A percentile compares a stretch with the other conserved stretches of the same genome.
Evolutionary conservation across 2,113 vertebrate genomes (phyloP).

Genomic region (Macrotis lagotis): DNA sequence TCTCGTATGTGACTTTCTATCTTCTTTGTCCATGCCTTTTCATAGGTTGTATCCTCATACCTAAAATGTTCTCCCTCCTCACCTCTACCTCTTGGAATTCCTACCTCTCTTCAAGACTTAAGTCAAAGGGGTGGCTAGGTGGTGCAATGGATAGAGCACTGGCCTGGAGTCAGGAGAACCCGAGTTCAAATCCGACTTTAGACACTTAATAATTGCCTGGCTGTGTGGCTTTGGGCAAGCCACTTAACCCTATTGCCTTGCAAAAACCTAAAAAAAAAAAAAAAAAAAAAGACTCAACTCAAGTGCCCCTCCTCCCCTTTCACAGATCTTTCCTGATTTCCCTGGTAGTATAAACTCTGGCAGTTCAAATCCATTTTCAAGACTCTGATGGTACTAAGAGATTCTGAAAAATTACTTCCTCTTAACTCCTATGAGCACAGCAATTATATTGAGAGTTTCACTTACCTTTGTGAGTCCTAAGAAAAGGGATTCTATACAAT

Average conservation of each 20-base stretch:
- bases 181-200: too few species aligned
- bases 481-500: neutral
- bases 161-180: too few species aligned
- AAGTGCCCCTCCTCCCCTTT: neutral
- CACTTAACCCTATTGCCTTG: too few species aligned
- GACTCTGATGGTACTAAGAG: neutral
- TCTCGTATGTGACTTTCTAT: neutral
- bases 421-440: neutral
- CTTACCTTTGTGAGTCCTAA: neutral
- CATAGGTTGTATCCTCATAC: neutral
- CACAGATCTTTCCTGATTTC: neutral
- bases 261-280: too few species aligned
- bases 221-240: too few species aligned
- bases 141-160: too few species aligned
- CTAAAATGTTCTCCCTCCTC: too few species aligned
- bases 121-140: too few species aligned
- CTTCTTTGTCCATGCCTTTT: neutral
- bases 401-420: neutral
- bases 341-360: neutral
- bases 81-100: neutral
- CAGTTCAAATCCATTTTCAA: neutral
- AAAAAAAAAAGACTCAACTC: too few species aligned
- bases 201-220: too few species aligned
- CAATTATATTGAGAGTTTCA: neutral
- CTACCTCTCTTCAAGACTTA: neutral